phyloP scores from a whole-genome alignment of 2,888 invertebrate species.

The Hemistola chrysoprasaria region DNA sequence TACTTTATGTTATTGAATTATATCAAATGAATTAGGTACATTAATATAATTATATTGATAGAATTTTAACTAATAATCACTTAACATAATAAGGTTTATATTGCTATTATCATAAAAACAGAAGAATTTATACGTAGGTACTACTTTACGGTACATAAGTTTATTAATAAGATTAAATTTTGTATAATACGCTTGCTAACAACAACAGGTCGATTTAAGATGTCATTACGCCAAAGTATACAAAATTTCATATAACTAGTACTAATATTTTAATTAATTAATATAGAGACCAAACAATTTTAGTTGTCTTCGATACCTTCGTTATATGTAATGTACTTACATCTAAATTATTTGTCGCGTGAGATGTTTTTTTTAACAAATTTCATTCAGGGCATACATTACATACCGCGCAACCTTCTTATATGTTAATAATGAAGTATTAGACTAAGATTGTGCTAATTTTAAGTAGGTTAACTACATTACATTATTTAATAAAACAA shows the following conservation, averaged over 20 bases:
- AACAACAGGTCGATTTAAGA: conserved; percentile 42
- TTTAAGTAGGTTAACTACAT: no score
- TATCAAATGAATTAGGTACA: conserved; percentile 23
- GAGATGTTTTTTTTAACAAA: not conserved
- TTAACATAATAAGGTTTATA: conserved; percentile 42
- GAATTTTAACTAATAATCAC: conserved; percentile 41
- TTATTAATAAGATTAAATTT: conserved; percentile 42
- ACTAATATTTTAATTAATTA: conserved; percentile 4
- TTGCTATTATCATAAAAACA: conserved; percentile 56
- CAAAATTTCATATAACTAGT: conserved; percentile 10
- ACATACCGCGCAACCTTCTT: no score
- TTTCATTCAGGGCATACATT: no score
- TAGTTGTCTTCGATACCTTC: no score
- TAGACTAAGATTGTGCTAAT: no score
- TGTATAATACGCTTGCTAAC: conserved; percentile 55
- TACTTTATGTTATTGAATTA: conserved; percentile 47
- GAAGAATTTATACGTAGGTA: conserved; percentile 52
- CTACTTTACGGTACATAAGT: conserved; percentile 49
- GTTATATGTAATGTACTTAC: no score
- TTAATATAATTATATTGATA: conserved; percentile 45
- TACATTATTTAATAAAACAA: no score
- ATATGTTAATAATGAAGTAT: no score
- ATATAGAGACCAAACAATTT: not conserved
- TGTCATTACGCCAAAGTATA: conserved; percentile 17
- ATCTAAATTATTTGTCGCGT: not conserved